Base-by-base conservation (phyloP, 2,797 vertebrate genomes). In the Hydrophis major region DNA sequence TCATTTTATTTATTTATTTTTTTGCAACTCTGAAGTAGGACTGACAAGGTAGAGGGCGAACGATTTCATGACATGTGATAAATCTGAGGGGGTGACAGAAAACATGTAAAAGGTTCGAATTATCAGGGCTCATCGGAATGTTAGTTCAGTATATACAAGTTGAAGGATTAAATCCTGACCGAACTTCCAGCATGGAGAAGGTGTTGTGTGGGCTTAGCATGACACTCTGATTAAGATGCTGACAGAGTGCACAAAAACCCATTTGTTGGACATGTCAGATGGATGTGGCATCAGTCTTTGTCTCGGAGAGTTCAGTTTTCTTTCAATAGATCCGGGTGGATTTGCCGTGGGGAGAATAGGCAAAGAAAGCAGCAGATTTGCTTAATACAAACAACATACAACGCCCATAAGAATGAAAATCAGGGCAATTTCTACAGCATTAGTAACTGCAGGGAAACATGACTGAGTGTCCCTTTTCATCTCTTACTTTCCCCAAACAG, bases 231-330 rank as follows among this genome's bases (percentile, higher is more conserved):
- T 98, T 98, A 98, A 99, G 98, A 98, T 97, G 94, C 98, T 98
- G 99, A 98, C 99, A 98, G 98, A 97, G 97, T 94, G 97, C 98
- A 99, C 98, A 99, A 98, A 98, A 98, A 97, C 16, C 98, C 98
- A 97, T 99, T 98, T 98, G 98, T 98, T 98, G 98, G 99, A 99
- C 99, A 98, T 97, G 98, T 98, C 98, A 98, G 98, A 98, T 96
- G 97, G 97, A 98, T 98, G 98, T 98, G 98, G 98, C 98, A 98
- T 98, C 98, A 97, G 97, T 97, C 98, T 98, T 98, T 98, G 98
- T 98, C 98, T 98, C 97, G 91, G 97, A 96, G 97, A 96, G 98
- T 98, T 98, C 98, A 95, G 97, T 97, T 97, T 97, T 97, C 98
- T 98, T 99, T 98, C 92, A 97, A 96, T 98, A 97, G 97, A 97